Conservation (phyloP, 2,888 invertebrate species). For the Choreutis nemorana region DNA sequence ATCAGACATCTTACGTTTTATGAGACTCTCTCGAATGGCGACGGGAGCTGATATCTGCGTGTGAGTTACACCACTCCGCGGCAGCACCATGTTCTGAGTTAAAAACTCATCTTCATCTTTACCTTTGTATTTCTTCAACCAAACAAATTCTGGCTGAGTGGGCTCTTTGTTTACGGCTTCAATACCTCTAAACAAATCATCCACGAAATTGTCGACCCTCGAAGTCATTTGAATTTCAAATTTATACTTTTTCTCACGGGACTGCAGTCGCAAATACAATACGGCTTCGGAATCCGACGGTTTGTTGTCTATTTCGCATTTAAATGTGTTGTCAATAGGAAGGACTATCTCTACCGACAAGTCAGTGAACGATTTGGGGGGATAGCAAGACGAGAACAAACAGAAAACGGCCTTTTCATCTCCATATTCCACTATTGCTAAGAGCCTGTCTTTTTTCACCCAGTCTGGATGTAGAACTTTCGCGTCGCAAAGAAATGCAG, state of each 20-base stretch:
- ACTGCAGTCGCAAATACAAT: conserved; percentile 56
- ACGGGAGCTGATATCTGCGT: conserved; percentile 43
- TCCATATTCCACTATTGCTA: conserved; percentile 56
- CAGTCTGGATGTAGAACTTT: conserved; percentile 56
- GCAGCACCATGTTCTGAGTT: conserved; percentile 36
- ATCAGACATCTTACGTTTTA: conserved; percentile 78
- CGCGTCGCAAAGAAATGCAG: conserved; percentile 51
- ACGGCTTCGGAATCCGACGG: conserved; percentile 58
- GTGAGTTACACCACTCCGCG: conserved; percentile 33
- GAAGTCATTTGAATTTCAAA: conserved; percentile 61
- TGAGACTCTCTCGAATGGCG: conserved; percentile 76
- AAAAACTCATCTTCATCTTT: conserved; percentile 45
- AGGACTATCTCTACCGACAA: conserved; percentile 82
- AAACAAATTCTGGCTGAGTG: conserved; percentile 59
- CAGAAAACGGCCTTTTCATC: conserved; percentile 62
- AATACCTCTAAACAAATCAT: conserved; percentile 76
- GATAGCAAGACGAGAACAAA: conserved; percentile 64
- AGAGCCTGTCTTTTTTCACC: conserved; percentile 50
- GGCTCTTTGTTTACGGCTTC: conserved; percentile 68
- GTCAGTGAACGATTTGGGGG: conserved; percentile 78
- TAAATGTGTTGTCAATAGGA: conserved; percentile 81
- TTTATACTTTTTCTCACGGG: conserved; percentile 50
- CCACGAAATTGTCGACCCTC: conserved; percentile 76
- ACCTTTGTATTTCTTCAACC: conserved; percentile 68
- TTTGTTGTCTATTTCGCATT: conserved; percentile 76